Base-by-base conservation (phyloP, 1,140 invertebrate genomes). In the Zaprionus kolodkinae region DNA sequence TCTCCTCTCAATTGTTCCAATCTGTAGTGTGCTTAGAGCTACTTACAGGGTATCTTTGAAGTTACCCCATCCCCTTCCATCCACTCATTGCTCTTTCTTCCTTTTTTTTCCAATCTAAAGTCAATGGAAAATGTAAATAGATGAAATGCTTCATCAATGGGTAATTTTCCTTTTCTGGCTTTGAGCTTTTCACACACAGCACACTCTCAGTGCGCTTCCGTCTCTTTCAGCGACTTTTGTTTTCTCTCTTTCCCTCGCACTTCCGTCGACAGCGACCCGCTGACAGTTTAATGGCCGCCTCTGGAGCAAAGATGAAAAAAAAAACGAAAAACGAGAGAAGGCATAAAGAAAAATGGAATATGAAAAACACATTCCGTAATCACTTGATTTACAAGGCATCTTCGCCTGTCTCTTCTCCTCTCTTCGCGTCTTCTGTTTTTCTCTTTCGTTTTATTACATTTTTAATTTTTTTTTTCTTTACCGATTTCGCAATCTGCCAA, bases 241-340 rank as follows among this genome's bases (percentile, higher is more conserved):
- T 35, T 71, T 59, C 33, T 69, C 40, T 36, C 43, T 68, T 69
- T 50, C 43, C 86, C 79, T 77, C 74, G 66, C 70, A 79, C 70
- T 86, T 86, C 83, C 80, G 72, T 56, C 48, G 50, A 56, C 65
- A 36, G 61, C 35, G 36, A 45, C 30, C 25, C 60, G 84, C 84
- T 86, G 81, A 85, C 81, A 85, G 82, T 76, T 85, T 85, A 85
- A 85, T 85, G 78, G 82, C 48, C 59, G 74, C 59, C 74, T 70
- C 66, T 77, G 76, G 71, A 82, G 73, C 78, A 13, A 56, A 61
- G 59, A 86, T 71, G 6, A 3, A 52, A 38, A 36, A 70, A 35
- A 38, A 52, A 56, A 65, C 55, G 17, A 43, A 40, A 33, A 59
- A 73, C 21, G 27, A 64, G 35, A 17, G 36, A 30, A 52, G 33